phyloP scores from a whole-genome alignment of 2,113 vertebrate species.

The Peromyscus polionotus region DNA sequence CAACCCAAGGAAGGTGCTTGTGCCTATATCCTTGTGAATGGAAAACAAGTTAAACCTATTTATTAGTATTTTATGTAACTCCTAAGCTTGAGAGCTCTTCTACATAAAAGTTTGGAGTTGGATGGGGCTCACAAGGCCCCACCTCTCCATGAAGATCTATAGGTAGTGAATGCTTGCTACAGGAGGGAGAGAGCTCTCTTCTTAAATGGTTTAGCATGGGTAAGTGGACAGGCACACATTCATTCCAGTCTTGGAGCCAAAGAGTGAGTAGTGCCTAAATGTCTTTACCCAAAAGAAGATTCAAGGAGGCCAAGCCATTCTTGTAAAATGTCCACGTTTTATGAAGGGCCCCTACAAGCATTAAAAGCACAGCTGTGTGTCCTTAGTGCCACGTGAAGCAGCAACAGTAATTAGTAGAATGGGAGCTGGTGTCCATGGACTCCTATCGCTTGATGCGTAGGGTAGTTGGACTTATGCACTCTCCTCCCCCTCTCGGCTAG shows the following conservation, averaged over 20 bases:
- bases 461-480: not conserved
- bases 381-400: not conserved
- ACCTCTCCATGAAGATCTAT: not conserved
- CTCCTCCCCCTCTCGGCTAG: not conserved
- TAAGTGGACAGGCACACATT: not conserved
- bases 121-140: not conserved
- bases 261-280: conserved; percentile 10
- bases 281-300: not conserved
- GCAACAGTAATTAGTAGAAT: not conserved
- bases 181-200: not conserved
- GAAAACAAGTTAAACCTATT: conserved; percentile 6
- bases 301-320: not conserved
- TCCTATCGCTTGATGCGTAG: not conserved
- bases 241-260: not conserved
- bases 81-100: conserved; percentile 21
- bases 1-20: conserved; percentile 13
- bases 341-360: not conserved
- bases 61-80: conserved; percentile 62
- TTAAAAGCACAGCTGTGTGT: not conserved
- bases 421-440: not conserved
- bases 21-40: not conserved
- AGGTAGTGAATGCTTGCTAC: not conserved
- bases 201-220: not conserved
- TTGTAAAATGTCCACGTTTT: not conserved
- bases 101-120: not conserved